These are phyloP conservation scores for Nesoenas mayeri DNA, from an alignment of 2,113 vertebrate species.

Conservation along the genomic window DNA sequence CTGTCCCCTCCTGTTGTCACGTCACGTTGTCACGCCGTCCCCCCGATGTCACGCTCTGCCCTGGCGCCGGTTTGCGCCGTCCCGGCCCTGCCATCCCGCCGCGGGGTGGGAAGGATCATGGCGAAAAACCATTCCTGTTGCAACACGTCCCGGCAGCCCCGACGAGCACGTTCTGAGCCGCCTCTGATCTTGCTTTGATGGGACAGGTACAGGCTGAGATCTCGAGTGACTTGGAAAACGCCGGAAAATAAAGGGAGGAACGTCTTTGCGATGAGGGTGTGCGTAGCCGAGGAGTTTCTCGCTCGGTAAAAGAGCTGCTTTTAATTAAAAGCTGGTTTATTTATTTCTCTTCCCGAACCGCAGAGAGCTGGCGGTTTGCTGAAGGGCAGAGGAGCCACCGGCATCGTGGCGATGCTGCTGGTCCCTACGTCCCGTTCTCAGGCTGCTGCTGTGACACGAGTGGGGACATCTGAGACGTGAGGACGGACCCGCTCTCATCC, in stretches of 20 bases:
- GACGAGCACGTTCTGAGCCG: not conserved
- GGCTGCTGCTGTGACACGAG: not conserved
- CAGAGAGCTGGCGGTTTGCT: not conserved
- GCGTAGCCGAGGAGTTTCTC: not conserved
- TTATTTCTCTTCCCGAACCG: not conserved
- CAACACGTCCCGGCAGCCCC: not conserved
- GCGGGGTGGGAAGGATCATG: not conserved
- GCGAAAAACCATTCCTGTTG: not conserved
- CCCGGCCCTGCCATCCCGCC: not conserved
- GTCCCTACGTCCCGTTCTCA: not conserved
- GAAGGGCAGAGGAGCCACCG: not conserved
- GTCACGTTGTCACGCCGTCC: rapidly evolving
- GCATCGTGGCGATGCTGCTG: not conserved
- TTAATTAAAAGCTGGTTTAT: not conserved
- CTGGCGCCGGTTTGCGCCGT: not conserved
- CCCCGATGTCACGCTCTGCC: not conserved
- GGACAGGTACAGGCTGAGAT: not conserved
- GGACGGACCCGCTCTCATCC: not conserved
- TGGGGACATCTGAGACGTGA: not conserved
- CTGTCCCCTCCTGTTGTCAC: rapidly evolving
- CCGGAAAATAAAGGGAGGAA: not conserved
- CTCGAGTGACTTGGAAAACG: not conserved
- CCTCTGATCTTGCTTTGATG: not conserved
- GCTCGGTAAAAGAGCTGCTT: not conserved
- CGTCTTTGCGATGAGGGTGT: not conserved